phyloP scores from a whole-genome alignment of 1,140 invertebrate species.

The Drosophila setifemur region DNA sequence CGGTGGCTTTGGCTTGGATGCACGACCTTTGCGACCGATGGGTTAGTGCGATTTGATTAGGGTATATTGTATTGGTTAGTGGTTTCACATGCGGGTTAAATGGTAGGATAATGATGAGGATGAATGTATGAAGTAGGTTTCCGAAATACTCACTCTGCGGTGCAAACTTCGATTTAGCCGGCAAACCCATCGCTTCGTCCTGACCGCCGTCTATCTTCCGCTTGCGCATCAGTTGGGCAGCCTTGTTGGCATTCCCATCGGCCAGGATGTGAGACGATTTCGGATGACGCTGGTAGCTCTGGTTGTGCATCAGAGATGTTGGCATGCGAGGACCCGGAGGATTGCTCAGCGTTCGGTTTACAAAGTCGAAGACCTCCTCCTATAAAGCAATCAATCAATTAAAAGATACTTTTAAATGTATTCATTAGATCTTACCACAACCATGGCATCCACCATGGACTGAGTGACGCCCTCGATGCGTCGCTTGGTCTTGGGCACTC shows the following conservation, averaged over 20 bases:
- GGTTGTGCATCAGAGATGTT: constrained; percentile 33
- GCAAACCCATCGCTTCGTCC: constrained; percentile 18
- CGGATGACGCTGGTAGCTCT: constrained; percentile 38
- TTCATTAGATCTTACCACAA: constrained; percentile 84
- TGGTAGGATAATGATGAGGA: background rate
- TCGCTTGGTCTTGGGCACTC: constrained; percentile 88
- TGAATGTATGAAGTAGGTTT: background rate
- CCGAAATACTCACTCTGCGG: constrained; percentile 53
- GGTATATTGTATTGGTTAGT: background rate
- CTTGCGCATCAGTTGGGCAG: constrained; percentile 44
- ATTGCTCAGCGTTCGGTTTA: constrained; percentile 85
- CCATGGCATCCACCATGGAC: constrained; percentile 90
- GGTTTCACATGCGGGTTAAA: constrained; percentile 17
- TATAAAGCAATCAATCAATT: constrained; percentile 34
- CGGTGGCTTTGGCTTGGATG: constrained; percentile 55
- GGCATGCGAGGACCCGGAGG: constrained; percentile 85
- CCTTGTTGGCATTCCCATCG: constrained; percentile 54
- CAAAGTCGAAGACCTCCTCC: constrained; percentile 87
- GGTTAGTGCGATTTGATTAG: constrained; percentile 1
- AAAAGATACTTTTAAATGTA: background rate
- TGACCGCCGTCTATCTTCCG: constrained; percentile 34
- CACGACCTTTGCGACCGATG: constrained; percentile 24
- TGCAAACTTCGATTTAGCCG: constrained; percentile 58
- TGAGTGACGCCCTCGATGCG: constrained; percentile 90
- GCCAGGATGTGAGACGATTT: constrained; percentile 41